These are phyloP conservation scores for Chrysocyon brachyurus DNA, from an alignment of 2,797 vertebrate genomes.

Conservation along the genomic window DNA sequence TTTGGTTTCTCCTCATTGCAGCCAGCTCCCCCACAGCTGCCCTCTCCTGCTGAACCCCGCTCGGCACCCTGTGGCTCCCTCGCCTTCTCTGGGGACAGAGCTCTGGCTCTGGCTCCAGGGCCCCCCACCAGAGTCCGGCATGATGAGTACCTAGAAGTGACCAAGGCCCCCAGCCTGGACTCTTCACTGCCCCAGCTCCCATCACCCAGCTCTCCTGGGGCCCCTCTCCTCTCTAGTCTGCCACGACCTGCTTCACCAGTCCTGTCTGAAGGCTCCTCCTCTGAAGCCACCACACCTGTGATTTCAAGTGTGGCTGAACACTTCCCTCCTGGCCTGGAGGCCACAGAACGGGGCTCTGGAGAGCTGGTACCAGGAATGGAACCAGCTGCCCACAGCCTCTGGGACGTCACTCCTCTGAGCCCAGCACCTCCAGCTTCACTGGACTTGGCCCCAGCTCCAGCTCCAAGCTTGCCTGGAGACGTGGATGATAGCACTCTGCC, in stretches of 20 bases:
- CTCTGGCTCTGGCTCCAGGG: slow-evolving; percentile 87
- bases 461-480: slow-evolving; percentile 88
- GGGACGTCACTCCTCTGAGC: slow-evolving; percentile 88
- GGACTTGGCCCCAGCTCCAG: slow-evolving; percentile 89
- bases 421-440: slow-evolving; percentile 91
- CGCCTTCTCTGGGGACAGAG: slow-evolving; percentile 91
- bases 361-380: slow-evolving; percentile 80
- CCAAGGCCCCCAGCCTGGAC: slow-evolving; percentile 90
- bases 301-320: slow-evolving; percentile 89
- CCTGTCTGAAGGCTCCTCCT: slow-evolving; percentile 87
- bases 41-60: slow-evolving; percentile 83
- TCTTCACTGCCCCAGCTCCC: slow-evolving; percentile 92
- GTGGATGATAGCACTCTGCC: slow-evolving; percentile 87
- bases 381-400: slow-evolving; percentile 89
- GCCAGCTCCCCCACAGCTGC: slow-evolving; percentile 90
- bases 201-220: slow-evolving; percentile 89
- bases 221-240: slow-evolving; percentile 87
- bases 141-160: slow-evolving; percentile 96
- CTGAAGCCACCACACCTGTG: slow-evolving; percentile 88
- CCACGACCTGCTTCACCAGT: slow-evolving; percentile 87
- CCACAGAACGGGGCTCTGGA: slow-evolving; percentile 81
- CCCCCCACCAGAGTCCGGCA: slow-evolving; percentile 88
- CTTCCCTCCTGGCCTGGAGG: slow-evolving; percentile 89
- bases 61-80: slow-evolving; percentile 91
- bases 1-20: slow-evolving; percentile 93